phyloP scores from a whole-genome alignment of 2,797 vertebrate genomes.

The Periophthalmus magnuspinnatus region DNA sequence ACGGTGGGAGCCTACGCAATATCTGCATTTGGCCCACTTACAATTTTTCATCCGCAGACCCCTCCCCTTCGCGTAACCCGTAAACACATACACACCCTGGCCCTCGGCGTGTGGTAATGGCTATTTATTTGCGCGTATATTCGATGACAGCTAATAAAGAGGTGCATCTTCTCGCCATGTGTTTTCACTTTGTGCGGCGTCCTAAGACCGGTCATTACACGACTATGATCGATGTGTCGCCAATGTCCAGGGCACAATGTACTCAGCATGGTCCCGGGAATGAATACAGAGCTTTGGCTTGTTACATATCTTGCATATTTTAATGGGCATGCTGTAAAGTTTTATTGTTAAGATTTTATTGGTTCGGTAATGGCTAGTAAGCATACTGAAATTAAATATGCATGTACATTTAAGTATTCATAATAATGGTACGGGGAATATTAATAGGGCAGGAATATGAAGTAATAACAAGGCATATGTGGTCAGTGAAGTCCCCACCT shows the following conservation, averaged over 20 bases:
- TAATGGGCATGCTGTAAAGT: slow-evolving; percentile 50
- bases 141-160: slow-evolving; percentile 97
- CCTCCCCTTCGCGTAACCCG: slow-evolving; percentile 31
- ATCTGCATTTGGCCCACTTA: slow-evolving; percentile 86
- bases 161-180: slow-evolving; percentile 83
- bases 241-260: slow-evolving; percentile 26
- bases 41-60: slow-evolving; percentile 87
- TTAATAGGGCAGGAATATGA: neutral
- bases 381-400: slow-evolving; percentile 53
- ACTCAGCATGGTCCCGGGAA: slow-evolving; percentile 41
- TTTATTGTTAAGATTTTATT: slow-evolving; percentile 61
- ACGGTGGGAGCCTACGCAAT: slow-evolving; percentile 87
- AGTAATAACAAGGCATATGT: neutral
- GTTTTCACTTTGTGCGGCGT: slow-evolving; percentile 87
- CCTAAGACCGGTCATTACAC: slow-evolving; percentile 81
- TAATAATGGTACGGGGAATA: slow-evolving; percentile 7
- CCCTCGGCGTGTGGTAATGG: slow-evolving; percentile 89
- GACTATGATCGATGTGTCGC: slow-evolving; percentile 79
- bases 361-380: slow-evolving; percentile 51
- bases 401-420: slow-evolving; percentile 32
- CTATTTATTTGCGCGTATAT: slow-evolving; percentile 99
- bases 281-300: slow-evolving; percentile 33
- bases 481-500: too few relatives aligned
- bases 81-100: slow-evolving; percentile 54
- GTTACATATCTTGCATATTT: slow-evolving; percentile 40